Evolutionary conservation across 2,888 invertebrate species (phyloP), one percentile per base, ranked within the genome.

Genomic region (Ormyrus thymus): DNA sequence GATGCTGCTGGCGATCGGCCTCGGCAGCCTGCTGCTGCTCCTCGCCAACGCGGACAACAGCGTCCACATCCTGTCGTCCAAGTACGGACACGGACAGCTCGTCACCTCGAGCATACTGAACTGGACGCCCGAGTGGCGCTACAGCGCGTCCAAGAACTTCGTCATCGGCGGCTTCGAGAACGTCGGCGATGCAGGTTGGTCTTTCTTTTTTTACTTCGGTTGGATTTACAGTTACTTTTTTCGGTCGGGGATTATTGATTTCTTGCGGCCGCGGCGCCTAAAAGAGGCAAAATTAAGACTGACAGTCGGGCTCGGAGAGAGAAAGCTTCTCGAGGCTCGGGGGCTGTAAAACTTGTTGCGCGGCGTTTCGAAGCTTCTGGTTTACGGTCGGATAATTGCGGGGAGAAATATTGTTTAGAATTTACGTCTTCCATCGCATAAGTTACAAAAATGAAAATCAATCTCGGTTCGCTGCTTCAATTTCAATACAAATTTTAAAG

Each of bases 31-130:
- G 64, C 58, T 83, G 43, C 68, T 83, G 48, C 70, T 81, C 8
- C 56, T 79, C 15, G 81, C 80, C 43, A 78, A 81, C 13, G 87
- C 86, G 11, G 90, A 91, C 83, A 88, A 87, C 83, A 87, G 89
- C 66, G 91, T 91, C 45, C 87, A 90, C 84, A 89, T 91, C 80
- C 83, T 86, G 43, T 89, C 89, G 8, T 84, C 78, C 7, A 69
- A 84, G 77, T 86, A 86, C 70, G 80, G 70, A 10, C 73, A 81
- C 69, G 79, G 93, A 80, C 95, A 96, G 89, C 92, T 94, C 76
- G 92, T 95, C 73, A 96, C 96, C 6, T 97, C 96, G 7, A 95
- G 94, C 85, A 95, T 96, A 0, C 91, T 96, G 71, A 93, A 93
- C 86, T 97, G 96, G 96, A 92, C 94, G 71, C 92, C 93, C 0